A percentile compares a stretch with the other conserved stretches of the same genome.
Conservation (phyloP, 2,797 vertebrate genomes). For the Naso thynnoides region DNA sequence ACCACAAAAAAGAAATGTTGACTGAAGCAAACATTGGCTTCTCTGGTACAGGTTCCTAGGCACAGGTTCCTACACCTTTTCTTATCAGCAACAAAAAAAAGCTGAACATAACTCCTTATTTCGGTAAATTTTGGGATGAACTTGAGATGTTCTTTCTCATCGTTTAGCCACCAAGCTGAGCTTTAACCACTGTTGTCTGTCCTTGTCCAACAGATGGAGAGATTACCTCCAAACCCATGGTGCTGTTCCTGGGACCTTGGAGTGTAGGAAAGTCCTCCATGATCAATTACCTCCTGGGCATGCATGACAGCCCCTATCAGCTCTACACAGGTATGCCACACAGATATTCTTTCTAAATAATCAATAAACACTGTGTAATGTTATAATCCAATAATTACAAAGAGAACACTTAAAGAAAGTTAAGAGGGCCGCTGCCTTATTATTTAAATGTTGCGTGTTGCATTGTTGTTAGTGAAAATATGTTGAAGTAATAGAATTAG, state of each 20-base stretch:
- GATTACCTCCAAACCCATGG: slow-evolving; percentile 99
- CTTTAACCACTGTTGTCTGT: slow-evolving; percentile 19
- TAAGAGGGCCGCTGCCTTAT: not conserved
- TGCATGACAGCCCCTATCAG: slow-evolving; percentile 94
- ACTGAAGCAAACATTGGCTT: not conserved
- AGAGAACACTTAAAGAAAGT: slow-evolving; percentile 2
- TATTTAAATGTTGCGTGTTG: not conserved
- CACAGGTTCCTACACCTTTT: slow-evolving; percentile 3
- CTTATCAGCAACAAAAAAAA: slow-evolving; percentile 9
- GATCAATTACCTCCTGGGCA: slow-evolving; percentile 98
- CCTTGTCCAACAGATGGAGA: slow-evolving; percentile 90
- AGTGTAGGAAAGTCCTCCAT: slow-evolving; percentile 99
- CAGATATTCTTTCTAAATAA: slow-evolving; percentile 1
- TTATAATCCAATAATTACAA: not conserved
- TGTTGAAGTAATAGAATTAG: too few species aligned
- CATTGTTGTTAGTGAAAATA: too few species aligned
- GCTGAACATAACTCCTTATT: not conserved
- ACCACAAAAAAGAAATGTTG: not conserved
- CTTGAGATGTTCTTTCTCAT: slow-evolving; percentile 1
- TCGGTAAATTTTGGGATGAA: slow-evolving; percentile 29
- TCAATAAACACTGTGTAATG: not conserved
- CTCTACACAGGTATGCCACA: slow-evolving; percentile 87
- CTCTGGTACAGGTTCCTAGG: not conserved
- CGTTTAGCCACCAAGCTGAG: not conserved
- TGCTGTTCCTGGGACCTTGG: slow-evolving; percentile 98